phyloP scores from a whole-genome alignment of 64 coral and sea anemone species.

The Montipora cactus region DNA sequence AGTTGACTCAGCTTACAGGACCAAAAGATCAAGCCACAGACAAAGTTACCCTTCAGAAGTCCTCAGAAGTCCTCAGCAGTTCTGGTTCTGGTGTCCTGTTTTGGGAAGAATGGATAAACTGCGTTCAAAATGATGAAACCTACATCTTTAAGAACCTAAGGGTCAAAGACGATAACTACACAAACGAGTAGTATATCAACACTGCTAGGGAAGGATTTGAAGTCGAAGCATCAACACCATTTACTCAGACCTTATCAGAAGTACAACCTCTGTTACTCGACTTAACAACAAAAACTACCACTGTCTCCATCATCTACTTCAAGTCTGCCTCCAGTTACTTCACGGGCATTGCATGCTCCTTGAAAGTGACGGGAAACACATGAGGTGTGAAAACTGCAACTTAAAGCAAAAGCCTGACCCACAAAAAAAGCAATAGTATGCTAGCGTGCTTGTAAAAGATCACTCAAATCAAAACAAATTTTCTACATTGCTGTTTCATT shows the following conservation, averaged over 20 bases:
- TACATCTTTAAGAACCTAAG: conserved; percentile 55
- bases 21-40: conserved; percentile 30
- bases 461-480: conserved; percentile 45
- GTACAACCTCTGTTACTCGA: conserved; percentile 19
- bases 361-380: conserved; percentile 33
- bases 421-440: conserved; percentile 47
- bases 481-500: conserved; percentile 29
- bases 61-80: conserved; percentile 56
- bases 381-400: conserved; percentile 34
- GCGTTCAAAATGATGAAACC: conserved; percentile 36
- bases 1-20: conserved; percentile 33
- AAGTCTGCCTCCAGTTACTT: not conserved
- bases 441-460: conserved; percentile 30
- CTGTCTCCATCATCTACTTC: conserved; percentile 26
- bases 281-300: conserved; percentile 26
- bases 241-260: conserved; percentile 30
- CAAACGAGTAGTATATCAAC: conserved; percentile 49
- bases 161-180: conserved; percentile 60
- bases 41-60: conserved; percentile 26
- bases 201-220: conserved; percentile 56
- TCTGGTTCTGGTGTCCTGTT: conserved; percentile 20
- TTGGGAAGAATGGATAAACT: conserved; percentile 68
- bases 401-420: conserved; percentile 28
- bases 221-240: conserved; percentile 39
- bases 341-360: conserved; percentile 51